Conservation (phyloP, 2,797 vertebrate species). For the Melopsittacus undulatus region DNA sequence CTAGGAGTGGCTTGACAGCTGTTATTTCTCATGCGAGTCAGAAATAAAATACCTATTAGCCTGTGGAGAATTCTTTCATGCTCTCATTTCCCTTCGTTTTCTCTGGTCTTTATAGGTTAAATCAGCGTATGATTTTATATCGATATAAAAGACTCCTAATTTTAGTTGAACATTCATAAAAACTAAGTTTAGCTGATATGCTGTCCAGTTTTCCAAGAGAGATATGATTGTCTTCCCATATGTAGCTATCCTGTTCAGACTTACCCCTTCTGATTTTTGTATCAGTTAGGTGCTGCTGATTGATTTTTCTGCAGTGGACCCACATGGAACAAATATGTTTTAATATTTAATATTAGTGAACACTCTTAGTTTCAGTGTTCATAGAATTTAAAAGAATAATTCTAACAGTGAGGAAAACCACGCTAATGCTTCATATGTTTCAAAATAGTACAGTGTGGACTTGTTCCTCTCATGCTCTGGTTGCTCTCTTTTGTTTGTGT, state of each 20-base stretch:
- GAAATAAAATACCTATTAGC: background rate
- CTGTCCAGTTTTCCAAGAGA: background rate
- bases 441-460: background rate
- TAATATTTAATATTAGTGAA: background rate
- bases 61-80: background rate
- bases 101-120: background rate
- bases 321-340: background rate
- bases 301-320: background rate
- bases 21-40: background rate
- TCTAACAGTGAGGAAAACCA: background rate
- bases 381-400: background rate
- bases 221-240: background rate
- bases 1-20: background rate
- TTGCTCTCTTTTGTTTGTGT: background rate
- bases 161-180: background rate
- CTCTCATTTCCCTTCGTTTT: background rate
- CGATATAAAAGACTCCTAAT: background rate
- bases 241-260: background rate
- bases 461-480: background rate
- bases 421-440: background rate
- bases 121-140: background rate
- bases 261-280: background rate
- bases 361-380: background rate
- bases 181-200: background rate
- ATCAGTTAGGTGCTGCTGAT: background rate